A percentile compares a stretch with the other conserved stretches of the same genome.
These are phyloP conservation scores for Argentina silus DNA, from an alignment of 2,797 vertebrate genomes.

Conservation along the genomic window DNA sequence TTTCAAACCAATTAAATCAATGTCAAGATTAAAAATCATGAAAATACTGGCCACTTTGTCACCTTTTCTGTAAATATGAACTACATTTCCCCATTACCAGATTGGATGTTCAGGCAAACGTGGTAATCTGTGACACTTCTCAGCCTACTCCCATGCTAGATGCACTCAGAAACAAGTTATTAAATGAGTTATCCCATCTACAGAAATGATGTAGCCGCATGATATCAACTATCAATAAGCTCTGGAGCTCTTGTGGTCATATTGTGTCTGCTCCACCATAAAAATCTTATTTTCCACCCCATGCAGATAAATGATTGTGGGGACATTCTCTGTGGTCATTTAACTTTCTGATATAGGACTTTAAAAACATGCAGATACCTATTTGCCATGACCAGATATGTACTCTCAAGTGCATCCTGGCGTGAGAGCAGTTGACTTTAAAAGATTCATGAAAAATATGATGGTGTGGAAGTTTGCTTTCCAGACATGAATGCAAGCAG, in stretches of 20 bases:
- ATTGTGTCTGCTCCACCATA: conserved; percentile 70
- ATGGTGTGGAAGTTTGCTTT: conserved; percentile 42
- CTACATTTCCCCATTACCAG: background rate
- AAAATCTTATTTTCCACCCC: conserved; percentile 72
- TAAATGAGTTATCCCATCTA: conserved; percentile 75
- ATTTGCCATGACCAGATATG: conserved; percentile 62
- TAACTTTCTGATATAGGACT: conserved; percentile 72
- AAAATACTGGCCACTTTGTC: too few species aligned
- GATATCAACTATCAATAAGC: conserved; percentile 81
- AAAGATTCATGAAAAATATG: conserved; percentile 71
- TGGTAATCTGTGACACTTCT: background rate
- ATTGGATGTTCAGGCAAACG: background rate
- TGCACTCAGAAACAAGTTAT: background rate
- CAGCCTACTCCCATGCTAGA: background rate
- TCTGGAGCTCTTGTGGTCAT: conserved; percentile 61
- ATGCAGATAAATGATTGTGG: conserved; percentile 68
- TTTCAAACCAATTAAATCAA: too few species aligned
- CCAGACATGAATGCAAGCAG: conserved; percentile 39
- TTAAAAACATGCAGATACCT: conserved; percentile 72
- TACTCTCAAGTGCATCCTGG: conserved; percentile 70
- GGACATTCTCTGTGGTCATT: conserved; percentile 70
- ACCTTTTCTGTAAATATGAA: too few species aligned
- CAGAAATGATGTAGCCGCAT: conserved; percentile 73
- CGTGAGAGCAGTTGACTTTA: conserved; percentile 68
- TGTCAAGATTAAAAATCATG: too few species aligned